Conservation (phyloP, 2,797 vertebrate genomes). For the Esox masquinongy region DNA sequence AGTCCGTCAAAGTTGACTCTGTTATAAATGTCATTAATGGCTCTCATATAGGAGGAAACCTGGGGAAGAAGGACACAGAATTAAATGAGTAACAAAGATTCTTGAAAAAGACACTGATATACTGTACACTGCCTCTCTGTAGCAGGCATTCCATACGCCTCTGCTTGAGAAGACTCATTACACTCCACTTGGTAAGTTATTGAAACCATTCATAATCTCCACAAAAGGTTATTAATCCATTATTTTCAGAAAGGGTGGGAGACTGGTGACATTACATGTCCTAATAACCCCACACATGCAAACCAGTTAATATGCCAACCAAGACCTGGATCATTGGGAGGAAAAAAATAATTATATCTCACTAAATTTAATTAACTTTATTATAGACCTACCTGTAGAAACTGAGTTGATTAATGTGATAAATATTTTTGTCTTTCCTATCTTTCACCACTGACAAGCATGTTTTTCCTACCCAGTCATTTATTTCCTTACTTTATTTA, state of each 20-base stretch:
- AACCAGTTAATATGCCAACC: slow-evolving; percentile 41
- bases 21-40: slow-evolving; percentile 78
- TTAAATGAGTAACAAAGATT: neutral
- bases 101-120: no score
- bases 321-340: neutral
- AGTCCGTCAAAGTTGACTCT: slow-evolving; percentile 76
- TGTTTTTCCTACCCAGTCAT: no score
- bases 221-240: neutral
- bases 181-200: neutral
- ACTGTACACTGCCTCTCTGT: no score
- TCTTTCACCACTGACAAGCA: no score
- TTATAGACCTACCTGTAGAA: no score
- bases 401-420: no score
- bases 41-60: slow-evolving; percentile 76
- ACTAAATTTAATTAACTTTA: no score
- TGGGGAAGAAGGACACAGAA: slow-evolving; percentile 39
- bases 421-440: no score
- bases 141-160: neutral
- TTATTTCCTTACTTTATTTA: no score
- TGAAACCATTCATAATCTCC: slow-evolving; percentile 11
- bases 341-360: no score
- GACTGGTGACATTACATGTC: neutral
- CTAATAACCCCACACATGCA: neutral
- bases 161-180: neutral
- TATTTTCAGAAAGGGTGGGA: neutral